Conservation (phyloP, 2,797 vertebrate genomes). For the Pogonophryne albipinna region DNA sequence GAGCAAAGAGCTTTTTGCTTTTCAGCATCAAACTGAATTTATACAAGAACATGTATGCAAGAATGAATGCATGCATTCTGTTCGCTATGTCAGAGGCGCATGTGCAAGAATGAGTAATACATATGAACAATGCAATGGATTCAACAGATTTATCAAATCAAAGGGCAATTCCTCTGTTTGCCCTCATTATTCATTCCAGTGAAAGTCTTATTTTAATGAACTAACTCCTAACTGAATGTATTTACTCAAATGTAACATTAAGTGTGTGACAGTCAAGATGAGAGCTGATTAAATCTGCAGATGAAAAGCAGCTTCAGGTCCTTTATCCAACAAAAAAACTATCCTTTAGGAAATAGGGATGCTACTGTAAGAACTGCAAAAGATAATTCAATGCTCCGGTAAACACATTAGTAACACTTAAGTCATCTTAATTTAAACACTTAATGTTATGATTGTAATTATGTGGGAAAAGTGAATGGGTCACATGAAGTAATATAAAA, state of each 20-base stretch:
- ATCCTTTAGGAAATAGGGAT: background rate
- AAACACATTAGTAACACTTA: too few species aligned
- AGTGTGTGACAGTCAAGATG: background rate
- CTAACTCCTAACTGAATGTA: background rate
- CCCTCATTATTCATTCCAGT: constrained; percentile 22
- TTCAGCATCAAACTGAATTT: constrained; percentile 14
- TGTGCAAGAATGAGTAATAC: constrained; percentile 19
- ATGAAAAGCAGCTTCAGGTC: background rate
- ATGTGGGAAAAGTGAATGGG: too few species aligned
- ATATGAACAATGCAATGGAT: constrained; percentile 31
- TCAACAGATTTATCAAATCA: constrained; percentile 22
- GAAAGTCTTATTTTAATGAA: background rate
- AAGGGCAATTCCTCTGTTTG: constrained; percentile 2
- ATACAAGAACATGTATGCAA: constrained; percentile 26
- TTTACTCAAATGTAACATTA: background rate
- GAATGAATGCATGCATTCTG: constrained; percentile 19
- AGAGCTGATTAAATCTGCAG: background rate
- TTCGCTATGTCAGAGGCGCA: background rate
- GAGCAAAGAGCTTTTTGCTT: background rate
- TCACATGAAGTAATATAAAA: too few species aligned
- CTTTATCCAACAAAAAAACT: background rate
- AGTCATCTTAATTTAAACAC: too few species aligned
- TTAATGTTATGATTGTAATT: too few species aligned
- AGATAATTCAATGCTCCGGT: too few species aligned
- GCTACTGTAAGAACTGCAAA: background rate